Base-by-base conservation (phyloP, 2,113 vertebrate species). In the Hippocampus comes region DNA sequence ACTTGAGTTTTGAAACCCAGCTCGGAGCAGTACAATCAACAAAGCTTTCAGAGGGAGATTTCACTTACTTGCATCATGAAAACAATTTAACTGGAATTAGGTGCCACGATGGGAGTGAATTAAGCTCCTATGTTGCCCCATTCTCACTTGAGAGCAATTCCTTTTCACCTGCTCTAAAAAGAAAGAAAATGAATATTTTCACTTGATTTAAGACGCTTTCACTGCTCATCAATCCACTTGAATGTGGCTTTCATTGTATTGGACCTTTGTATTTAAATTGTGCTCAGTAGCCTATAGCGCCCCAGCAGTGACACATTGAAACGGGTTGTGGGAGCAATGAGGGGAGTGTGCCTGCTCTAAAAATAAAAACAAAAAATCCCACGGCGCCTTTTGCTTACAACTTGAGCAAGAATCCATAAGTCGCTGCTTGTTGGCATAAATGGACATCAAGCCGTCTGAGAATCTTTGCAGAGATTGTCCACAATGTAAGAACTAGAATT, bases 21-120 rank as follows among this genome's bases (percentile, higher is more conserved):
- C 14, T 69, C 65, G 41, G 42, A 56, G 21, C 67, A 12, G n/a
- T 6, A 38, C 34, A 38, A 38, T 51, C 51, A 49, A 38, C 46
- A 30, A 57, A 21, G 25, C 43, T 6, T 63, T 1, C 11, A 51
- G 41, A 74, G 23, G 48, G 49, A n/a, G 69, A 75, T 88, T 82
- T 83, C 77, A 2, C 38, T 42, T 55, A 55, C 72, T 78, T 88
- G 75, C 84, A 79, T 82, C 78, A 79, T 71, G 46, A 63, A 74
- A 78, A 84, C 68, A 82, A 77, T 73, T 51, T 67, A 73, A 66
- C 43, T 63, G 5, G 63, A 75, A 77, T 66, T 20, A 70, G 68
- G 65, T 77, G 71, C 65, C 73, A 78, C 41, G 7, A 21, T 71
- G 63, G 68, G 75, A 66, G 21, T 42, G 41, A 70, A 56, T 57